Percentiles rank a stretch among this genome's conserved stretches.
phyloP scores from a whole-genome alignment of 64 coral and sea anemone genomes.

The Montipora efflorescens region DNA sequence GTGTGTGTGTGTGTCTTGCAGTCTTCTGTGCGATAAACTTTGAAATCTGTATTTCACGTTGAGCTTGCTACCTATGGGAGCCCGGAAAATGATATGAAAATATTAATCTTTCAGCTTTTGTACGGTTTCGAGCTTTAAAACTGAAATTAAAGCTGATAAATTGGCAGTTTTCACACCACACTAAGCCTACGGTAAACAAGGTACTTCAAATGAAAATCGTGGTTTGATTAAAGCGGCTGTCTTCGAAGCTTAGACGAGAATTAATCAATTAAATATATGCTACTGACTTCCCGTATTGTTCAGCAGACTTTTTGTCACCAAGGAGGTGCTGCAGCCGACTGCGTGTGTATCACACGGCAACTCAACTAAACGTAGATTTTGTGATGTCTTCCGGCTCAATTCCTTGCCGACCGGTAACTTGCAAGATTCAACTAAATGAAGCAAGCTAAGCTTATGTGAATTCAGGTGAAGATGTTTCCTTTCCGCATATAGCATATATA shows the following conservation, averaged over 20 bases:
- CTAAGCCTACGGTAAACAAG: neutral
- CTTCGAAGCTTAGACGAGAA: constrained; percentile 6
- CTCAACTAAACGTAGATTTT: neutral
- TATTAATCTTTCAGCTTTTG: neutral
- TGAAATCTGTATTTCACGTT: neutral
- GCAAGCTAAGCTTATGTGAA: too few species aligned
- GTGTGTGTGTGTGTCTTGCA: too few species aligned
- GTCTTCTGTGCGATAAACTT: neutral
- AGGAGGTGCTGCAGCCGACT: neutral
- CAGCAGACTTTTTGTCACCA: neutral
- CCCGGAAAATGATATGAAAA: neutral
- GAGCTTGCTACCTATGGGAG: neutral
- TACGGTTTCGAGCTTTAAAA: neutral
- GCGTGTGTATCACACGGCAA: neutral
- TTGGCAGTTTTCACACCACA: constrained; percentile 5
- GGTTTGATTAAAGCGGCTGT: neutral
- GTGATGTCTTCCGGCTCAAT: neutral
- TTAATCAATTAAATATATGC: constrained; percentile 26
- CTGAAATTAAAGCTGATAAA: neutral
- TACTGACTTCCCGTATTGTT: neutral
- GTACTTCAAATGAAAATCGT: neutral
- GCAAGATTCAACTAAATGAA: neutral
- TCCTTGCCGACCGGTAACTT: neutral
- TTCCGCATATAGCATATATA: neutral
- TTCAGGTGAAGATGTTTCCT: neutral